phyloP scores from a whole-genome alignment of 2,888 invertebrate species.

The Brachyopa scutellaris region DNA sequence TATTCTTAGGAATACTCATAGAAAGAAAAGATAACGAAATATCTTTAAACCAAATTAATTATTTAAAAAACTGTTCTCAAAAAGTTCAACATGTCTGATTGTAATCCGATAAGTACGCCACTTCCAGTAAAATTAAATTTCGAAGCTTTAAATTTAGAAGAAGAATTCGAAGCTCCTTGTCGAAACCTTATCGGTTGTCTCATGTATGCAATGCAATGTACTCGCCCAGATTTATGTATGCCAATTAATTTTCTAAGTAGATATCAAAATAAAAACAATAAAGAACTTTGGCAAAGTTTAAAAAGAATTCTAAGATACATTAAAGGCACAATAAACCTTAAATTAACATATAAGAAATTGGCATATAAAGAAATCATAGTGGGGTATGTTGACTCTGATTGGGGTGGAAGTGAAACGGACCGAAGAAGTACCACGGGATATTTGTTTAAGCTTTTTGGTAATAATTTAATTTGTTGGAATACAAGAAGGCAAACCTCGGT shows the following conservation, averaged over 20 bases:
- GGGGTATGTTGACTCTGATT: constrained; percentile 30
- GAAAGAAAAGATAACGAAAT: constrained; percentile 5
- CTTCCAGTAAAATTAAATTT: constrained; percentile 73
- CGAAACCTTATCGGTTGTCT: no score
- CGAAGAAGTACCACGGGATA: constrained; percentile 57
- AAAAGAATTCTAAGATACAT: constrained; percentile 32
- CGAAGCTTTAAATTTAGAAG: no score
- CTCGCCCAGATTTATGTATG: constrained; percentile 56
- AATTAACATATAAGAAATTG: constrained; percentile 29
- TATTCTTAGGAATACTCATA: constrained; percentile 11
- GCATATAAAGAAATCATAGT: constrained; percentile 3
- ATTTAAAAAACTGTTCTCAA: constrained; percentile 70
- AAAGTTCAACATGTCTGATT: constrained; percentile 74
- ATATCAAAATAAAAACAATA: constrained; percentile 20
- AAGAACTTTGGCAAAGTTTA: no score
- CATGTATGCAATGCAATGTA: constrained; percentile 67
- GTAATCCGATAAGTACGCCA: no score
- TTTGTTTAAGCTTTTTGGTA: constrained; percentile 45
- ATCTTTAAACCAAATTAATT: constrained; percentile 29
- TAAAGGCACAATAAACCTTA: constrained; percentile 14
- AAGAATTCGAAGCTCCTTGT: no score
- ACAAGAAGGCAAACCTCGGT: constrained; percentile 56
- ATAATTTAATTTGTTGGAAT: constrained; percentile 43
- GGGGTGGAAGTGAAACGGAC: constrained; percentile 43
- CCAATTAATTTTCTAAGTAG: constrained; percentile 42